These are phyloP conservation scores for Resseliella maxima DNA, from an alignment of 2,888 invertebrate species.

Conservation along the genomic window DNA sequence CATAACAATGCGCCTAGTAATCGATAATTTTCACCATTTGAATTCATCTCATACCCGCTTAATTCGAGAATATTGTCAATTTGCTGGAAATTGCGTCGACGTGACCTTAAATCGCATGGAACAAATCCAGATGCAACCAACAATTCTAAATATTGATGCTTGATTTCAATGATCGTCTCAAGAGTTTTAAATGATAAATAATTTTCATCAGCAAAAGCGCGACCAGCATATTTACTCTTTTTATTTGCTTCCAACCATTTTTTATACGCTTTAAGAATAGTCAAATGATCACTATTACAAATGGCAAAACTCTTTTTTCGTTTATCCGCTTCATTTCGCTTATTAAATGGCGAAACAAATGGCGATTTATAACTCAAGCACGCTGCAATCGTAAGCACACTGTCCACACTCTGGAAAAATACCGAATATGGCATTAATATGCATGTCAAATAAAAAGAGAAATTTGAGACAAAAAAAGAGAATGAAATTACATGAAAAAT, in stretches of 20 bases:
- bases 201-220: conserved; percentile 84
- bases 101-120: conserved; percentile 73
- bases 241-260: conserved; percentile 82
- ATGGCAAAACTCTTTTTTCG: conserved; percentile 81
- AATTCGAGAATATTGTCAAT: conserved; percentile 75
- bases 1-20: conserved; percentile 86
- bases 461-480: neutral
- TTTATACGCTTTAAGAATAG: conserved; percentile 86
- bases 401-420: conserved; percentile 80
- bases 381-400: conserved; percentile 90
- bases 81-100: conserved; percentile 68
- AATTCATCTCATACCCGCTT: conserved; percentile 77
- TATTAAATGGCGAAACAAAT: conserved; percentile 80
- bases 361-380: conserved; percentile 84
- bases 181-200: conserved; percentile 85
- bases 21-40: conserved; percentile 79
- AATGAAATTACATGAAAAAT: conserved; percentile 72
- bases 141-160: conserved; percentile 81
- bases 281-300: conserved; percentile 89
- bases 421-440: conserved; percentile 63
- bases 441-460: neutral
- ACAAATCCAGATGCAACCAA: conserved; percentile 84
- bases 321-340: conserved; percentile 76
- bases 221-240: conserved; percentile 77
- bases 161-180: conserved; percentile 86